Base-by-base conservation (phyloP, 2,113 vertebrate species). In the Tupaia chinensis region DNA sequence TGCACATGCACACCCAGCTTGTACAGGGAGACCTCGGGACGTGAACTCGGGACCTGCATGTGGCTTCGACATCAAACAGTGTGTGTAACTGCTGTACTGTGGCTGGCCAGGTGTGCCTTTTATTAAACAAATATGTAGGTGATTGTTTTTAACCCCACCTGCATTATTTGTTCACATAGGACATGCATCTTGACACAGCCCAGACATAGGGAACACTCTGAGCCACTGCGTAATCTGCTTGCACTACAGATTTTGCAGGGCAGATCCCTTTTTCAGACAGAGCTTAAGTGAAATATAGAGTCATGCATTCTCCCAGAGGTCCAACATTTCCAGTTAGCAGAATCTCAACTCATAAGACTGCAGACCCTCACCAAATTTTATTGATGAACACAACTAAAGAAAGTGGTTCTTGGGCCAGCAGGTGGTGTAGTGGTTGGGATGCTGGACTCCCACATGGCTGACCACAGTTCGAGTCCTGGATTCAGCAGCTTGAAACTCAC, bases 81-180 rank as follows among this genome's bases (percentile, higher is more conserved):
- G 44, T 44, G 44, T 44, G 44, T 44, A 5, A 44, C 44, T 44
- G 44, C 44, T 44, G 44, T 44, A 44, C 44, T 44, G 44, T 44
- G 44, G 44, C 44, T 44, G 44, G 44, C 44, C 44, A 84, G 4
- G 16, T 89, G 20, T 89, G 8, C 29, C 63, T 60, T 78, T 80
- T 82, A 88, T 81, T 34, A 58, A 17, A 69, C 0, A 63, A 72
- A 72, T 44, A 66, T 16, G 72, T 0, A 79, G 22, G 9, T 22
- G 58, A 89, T 20, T 61, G 53, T 81, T 70, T 63, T n/a, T 44
- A 44, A 44, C 44, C 44, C 20, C 69, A 88, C 12, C 53, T 29
- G 88, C 23, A 20, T 53, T 65, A 54, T 91, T 91, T 90, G 65
- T 94, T 91, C 79, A 70, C 29, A 86, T 14, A 92, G 89, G 74